Conservation (phyloP, 2,888 invertebrate genomes). For the Fragum whitleyi region DNA sequence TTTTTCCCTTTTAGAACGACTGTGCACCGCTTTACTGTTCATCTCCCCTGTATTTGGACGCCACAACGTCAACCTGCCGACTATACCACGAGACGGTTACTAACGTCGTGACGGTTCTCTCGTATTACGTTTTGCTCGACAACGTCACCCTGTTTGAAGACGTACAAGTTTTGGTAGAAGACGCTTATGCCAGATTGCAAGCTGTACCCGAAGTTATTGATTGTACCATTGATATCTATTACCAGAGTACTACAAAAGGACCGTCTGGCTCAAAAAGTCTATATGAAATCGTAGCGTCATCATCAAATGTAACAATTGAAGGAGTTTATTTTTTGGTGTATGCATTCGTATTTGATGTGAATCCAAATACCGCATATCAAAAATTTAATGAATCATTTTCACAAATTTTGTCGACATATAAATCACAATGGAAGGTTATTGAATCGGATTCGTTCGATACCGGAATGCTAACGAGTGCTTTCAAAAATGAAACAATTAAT, state of each 20-base stretch:
- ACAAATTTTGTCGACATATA: neutral
- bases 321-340: neutral
- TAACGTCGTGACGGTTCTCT: neutral
- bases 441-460: neutral
- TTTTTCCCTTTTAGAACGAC: neutral
- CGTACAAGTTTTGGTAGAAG: neutral
- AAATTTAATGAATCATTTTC: neutral
- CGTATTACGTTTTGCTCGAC: neutral
- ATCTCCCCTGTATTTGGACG: neutral
- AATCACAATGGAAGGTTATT: neutral
- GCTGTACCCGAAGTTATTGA: neutral
- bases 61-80: neutral
- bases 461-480: neutral
- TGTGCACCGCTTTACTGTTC: neutral
- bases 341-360: neutral
- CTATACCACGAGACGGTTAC: neutral
- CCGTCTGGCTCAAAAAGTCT: neutral
- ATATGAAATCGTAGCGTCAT: neutral
- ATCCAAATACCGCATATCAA: neutral
- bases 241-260: neutral
- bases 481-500: neutral
- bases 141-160: neutral
- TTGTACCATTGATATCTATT: neutral
- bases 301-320: neutral
- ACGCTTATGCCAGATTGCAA: neutral